Evolutionary conservation across 2,888 invertebrate genomes (phyloP).

Genomic region (Orgyia antiqua): DNA sequence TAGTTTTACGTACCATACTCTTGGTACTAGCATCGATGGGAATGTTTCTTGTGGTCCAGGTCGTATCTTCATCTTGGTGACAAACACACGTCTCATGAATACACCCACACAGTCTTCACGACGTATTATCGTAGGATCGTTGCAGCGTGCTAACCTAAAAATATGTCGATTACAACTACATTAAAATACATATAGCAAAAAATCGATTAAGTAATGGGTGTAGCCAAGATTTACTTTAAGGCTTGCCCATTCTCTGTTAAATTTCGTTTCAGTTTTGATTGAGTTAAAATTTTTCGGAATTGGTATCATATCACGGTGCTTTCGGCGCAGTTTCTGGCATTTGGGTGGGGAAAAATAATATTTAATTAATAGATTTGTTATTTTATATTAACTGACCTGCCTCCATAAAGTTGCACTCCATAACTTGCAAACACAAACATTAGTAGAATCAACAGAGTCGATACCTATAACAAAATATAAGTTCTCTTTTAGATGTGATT

Average conservation of each 20-base stretch:
- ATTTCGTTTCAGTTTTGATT: no score
- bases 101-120: slow-evolving; percentile 96
- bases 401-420: slow-evolving; percentile 98
- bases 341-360: no score
- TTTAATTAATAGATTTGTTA: no score
- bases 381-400: slow-evolving; percentile 79
- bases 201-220: no score
- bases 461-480: slow-evolving; percentile 80
- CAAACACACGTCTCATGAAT: slow-evolving; percentile 96
- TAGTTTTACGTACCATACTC: slow-evolving; percentile 91
- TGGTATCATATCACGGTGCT: no score
- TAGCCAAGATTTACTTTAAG: no score
- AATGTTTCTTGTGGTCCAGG: slow-evolving; percentile 91
- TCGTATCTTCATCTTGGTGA: slow-evolving; percentile 97
- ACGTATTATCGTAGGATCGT: slow-evolving; percentile 91
- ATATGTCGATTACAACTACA: no score
- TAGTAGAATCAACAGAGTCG: slow-evolving; percentile 95
- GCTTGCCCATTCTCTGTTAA: no score
- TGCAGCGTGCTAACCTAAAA: slow-evolving; percentile 92
- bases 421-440: slow-evolving; percentile 99
- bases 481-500: no score
- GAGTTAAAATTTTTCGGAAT: no score
- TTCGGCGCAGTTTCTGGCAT: no score
- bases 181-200: neutral
- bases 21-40: slow-evolving; percentile 96